A percentile compares a stretch with the other conserved stretches of the same genome.
Conservation (phyloP, 1,140 invertebrate species). For the Bombus affinis region DNA sequence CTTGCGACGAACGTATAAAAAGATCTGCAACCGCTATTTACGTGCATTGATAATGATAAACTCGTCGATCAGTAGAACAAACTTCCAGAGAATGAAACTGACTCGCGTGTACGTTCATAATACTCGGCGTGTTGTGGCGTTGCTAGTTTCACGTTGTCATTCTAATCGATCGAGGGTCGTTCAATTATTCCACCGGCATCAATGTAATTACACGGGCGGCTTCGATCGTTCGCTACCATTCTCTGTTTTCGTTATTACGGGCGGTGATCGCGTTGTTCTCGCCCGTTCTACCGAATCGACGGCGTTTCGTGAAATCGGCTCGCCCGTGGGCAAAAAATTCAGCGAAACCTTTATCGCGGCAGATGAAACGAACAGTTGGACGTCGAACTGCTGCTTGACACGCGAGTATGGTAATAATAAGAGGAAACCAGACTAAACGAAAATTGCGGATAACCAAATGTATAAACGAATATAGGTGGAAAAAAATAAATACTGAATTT, state of each 20-base stretch:
- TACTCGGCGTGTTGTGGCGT: constrained; percentile 16
- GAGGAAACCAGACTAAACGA: background rate
- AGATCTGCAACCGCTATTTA: background rate
- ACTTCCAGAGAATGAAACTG: background rate
- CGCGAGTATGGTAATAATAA: background rate
- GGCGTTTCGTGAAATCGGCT: constrained; percentile 9
- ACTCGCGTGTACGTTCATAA: constrained; percentile 13
- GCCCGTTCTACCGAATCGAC: background rate
- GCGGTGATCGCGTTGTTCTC: background rate
- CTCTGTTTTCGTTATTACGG: constrained; percentile 22
- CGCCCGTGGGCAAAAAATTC: background rate
- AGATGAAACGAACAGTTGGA: background rate
- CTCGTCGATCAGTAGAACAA: background rate
- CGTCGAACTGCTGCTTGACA: background rate
- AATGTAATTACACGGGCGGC: constrained; percentile 13
- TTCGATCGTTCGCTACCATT: background rate
- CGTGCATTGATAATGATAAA: constrained; percentile 22
- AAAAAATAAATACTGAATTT: background rate
- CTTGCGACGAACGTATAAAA: background rate
- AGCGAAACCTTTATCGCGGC: background rate
- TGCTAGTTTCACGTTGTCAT: constrained; percentile 43
- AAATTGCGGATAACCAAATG: background rate
- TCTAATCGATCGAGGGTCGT: constrained; percentile 42
- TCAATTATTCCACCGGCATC: constrained; percentile 35
- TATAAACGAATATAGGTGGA: background rate